Evolutionary conservation across 2,113 vertebrate species (phyloP), one percentile per base, ranked within the genome.

Genomic region (Morone chrysops): DNA sequence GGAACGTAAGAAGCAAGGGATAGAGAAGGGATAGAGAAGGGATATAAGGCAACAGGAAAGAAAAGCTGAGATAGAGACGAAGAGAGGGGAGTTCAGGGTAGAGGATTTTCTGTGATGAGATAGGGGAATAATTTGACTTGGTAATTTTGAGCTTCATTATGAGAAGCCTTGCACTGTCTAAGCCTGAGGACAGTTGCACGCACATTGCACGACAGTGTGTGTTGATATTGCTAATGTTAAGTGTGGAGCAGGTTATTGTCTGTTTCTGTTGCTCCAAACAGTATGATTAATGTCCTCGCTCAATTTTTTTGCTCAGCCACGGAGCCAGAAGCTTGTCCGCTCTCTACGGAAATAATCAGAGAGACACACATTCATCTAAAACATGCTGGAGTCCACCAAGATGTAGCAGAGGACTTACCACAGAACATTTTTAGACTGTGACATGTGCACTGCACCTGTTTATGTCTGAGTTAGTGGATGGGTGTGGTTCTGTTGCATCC

Each of bases 281-380:
- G 68, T 65, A 54, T 91, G 92, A 94, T 94, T 85, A 88, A 92
- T 92, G 88, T 36, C 69, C 63, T 80, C 8, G 40, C 80, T 51
- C 25, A 11, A 62, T 81, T 53, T 14, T 71, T 48, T 8, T 61
- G 50, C 47, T 45, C 57, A 63, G 80, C 48, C 73, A 72, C 31
- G 31, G 43, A 75, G 71, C 67, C 74, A 1, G 17, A 66, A 70
- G 81, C 78, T 48, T 36, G 66, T 88, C 84, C 38, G 13, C 67
- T 79, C 75, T 82, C 72, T 81, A 47, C 78, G 69, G 86, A 80
- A 82, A 84, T 80, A 81, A 86, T 81, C n/a, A 22, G 51, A 65
- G 61, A 78, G 66, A 54, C 41, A 41, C 71, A 83, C 80, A 79
- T 89, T 92, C 60, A 77, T 92, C 88, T 83, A 65, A 81, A 80